These are phyloP conservation scores for Aphis gossypii DNA, from an alignment of 1,140 invertebrate species.

Conservation along the genomic window DNA sequence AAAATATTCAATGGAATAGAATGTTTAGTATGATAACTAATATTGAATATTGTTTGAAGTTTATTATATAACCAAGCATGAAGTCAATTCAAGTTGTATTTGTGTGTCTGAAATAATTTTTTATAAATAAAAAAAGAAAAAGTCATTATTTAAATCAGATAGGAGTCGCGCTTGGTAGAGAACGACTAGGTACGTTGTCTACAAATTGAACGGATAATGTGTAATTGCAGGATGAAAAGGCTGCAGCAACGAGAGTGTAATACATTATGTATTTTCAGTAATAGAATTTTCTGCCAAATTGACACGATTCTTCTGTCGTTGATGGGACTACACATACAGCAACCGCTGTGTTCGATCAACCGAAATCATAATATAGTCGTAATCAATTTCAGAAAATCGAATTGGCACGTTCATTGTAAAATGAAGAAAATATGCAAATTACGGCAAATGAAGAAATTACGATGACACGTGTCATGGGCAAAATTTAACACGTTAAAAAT, in stretches of 20 bases:
- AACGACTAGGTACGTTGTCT: background rate
- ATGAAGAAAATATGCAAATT: background rate
- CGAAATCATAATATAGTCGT: background rate
- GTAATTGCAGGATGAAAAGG: background rate
- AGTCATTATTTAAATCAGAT: background rate
- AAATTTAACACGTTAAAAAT: background rate
- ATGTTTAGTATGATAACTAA: too few species aligned
- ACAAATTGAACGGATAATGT: background rate
- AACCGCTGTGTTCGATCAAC: background rate
- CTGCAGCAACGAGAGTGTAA: background rate
- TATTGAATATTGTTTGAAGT: too few species aligned
- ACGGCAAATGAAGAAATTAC: background rate
- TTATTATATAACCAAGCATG: too few species aligned
- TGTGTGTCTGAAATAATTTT: background rate
- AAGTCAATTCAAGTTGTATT: background rate
- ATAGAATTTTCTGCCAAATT: conserved; percentile 13
- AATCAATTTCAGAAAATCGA: conserved; percentile 5
- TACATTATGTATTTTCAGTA: background rate
- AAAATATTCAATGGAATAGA: too few species aligned
- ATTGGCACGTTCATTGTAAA: background rate
- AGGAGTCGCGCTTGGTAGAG: background rate
- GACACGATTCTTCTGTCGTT: background rate
- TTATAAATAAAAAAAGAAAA: too few species aligned
- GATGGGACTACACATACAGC: background rate
- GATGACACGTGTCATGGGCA: background rate